Evolutionary conservation across 2,888 invertebrate genomes (phyloP), one percentile per base, ranked within the genome.

Genomic region (Tenthredo scrophulariae): DNA sequence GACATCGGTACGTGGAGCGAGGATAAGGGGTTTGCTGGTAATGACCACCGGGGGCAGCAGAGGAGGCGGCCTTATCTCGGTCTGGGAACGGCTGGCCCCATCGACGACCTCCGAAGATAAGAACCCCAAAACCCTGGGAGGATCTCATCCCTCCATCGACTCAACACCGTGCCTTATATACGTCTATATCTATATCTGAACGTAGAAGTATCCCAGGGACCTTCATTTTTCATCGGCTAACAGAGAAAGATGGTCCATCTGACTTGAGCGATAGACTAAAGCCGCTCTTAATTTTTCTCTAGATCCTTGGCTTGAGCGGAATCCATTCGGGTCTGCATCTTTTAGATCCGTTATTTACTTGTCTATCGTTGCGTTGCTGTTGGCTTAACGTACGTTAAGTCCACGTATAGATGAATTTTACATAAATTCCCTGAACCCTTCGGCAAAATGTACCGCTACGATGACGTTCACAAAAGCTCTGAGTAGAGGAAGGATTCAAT

Each of bases 221-320:
- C 79, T 89, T 89, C 90, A 90, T 90, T 89, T 91, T 90, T 91
- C 89, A 90, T 90, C 89, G 87, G 87, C 87, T 88, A 91, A 89
- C 89, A 89, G 85, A 84, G 87, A 87, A 88, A 88, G 89, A 90
- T 87, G 87, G 89, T 89, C 87, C 87, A 86, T 90, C 86, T 86
- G 87, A 86, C 77, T 67, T 75, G 75, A 40, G 85, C 87, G 86
- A 89, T 89, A 88, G 87, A 87, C 85, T 77, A 84, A 80, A 86
- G 86, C 62, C 62, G 80, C 37, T 58, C 80, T 65, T 65, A 65
- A 80, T 80, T 80, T 65, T 80, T 80, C 65, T 40, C 65, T 26
- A n/a, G 62, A 62, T 80, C 37, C 37, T 62, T 18, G 46, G 29
- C 77, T 77, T 54, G 50, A 50, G 10, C 77, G 7, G 29, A 77